Percentiles rank a stretch among this genome's conserved stretches.
phyloP scores from a whole-genome alignment of 2,888 invertebrate genomes.

The Nemotelus nigrinus region DNA sequence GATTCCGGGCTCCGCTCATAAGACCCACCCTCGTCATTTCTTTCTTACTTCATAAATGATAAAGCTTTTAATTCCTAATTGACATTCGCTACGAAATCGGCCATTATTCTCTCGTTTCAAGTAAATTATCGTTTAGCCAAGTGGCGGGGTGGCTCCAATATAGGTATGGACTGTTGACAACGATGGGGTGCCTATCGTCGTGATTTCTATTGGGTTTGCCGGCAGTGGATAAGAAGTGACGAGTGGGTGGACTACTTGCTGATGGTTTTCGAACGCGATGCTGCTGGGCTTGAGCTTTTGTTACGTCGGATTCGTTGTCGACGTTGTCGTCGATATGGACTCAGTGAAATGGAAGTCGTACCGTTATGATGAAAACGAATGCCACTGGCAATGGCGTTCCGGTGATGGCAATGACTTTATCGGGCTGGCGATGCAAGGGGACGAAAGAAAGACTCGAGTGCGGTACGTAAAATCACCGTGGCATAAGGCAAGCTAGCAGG shows the following conservation, averaged over 20 bases:
- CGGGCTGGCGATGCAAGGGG: conserved; percentile 18
- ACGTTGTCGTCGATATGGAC: conserved; percentile 17
- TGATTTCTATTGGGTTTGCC: conserved; percentile 10
- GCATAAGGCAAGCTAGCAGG: conserved; percentile 2
- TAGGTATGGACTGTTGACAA: not conserved
- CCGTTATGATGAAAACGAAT: conserved; percentile 26
- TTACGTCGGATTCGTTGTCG: conserved; percentile 12
- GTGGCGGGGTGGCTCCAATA: not conserved
- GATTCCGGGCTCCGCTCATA: no score
- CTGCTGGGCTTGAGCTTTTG: conserved; percentile 27
- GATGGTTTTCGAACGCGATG: conserved; percentile 6
- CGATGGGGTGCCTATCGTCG: conserved; percentile 6
- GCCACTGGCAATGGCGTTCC: conserved; percentile 11
- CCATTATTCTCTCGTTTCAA: conserved; percentile 40
- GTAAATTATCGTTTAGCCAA: conserved; percentile 37
- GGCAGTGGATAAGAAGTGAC: conserved; percentile 5
- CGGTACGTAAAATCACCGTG: conserved; percentile 7
- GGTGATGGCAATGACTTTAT: not conserved
- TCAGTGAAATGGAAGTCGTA: conserved; percentile 37
- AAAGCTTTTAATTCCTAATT: conserved; percentile 41
- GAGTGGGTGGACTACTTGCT: not conserved
- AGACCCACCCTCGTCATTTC: not conserved
- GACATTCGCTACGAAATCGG: conserved; percentile 31
- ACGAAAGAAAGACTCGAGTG: conserved; percentile 15
- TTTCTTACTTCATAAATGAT: conserved; percentile 23